These are phyloP conservation scores for Xanthorhoe designata DNA, from an alignment of 2,888 invertebrate species.

Conservation along the genomic window DNA sequence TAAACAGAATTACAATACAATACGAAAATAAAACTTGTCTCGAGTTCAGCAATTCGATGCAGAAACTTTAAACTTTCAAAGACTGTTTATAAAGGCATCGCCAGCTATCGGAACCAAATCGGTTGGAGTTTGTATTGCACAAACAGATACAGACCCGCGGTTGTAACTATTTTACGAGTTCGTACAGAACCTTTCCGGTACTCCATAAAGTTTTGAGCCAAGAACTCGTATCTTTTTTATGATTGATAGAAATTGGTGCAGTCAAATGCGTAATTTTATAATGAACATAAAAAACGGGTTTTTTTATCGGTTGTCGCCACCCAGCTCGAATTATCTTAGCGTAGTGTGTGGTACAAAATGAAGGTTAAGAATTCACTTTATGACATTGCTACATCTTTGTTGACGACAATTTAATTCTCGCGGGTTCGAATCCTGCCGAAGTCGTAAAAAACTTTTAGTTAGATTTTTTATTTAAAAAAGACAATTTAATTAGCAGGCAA, in stretches of 20 bases:
- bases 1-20: slow-evolving; percentile 23
- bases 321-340: neutral
- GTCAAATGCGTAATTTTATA: neutral
- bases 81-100: slow-evolving; percentile 41
- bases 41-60: slow-evolving; percentile 14
- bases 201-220: slow-evolving; percentile 35
- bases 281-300: neutral
- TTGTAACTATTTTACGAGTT: slow-evolving; percentile 74
- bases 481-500: neutral
- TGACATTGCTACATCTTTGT: neutral
- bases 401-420: neutral
- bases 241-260: slow-evolving; percentile 26
- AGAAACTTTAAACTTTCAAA: slow-evolving; percentile 35
- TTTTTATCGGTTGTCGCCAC: neutral
- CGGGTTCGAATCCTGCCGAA: too few relatives aligned
- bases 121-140: slow-evolving; percentile 35
- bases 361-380: neutral
- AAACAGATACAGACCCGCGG: slow-evolving; percentile 47
- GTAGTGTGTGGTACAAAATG: neutral
- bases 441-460: too few relatives aligned
- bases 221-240: slow-evolving; percentile 19
- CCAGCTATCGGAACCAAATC: slow-evolving; percentile 40
- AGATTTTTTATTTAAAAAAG: too few relatives aligned
- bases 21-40: slow-evolving; percentile 18
- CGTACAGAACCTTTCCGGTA: slow-evolving; percentile 42